Evolutionary conservation across 1,140 invertebrate species (phyloP).

Genomic region (Tribolium castaneum): DNA sequence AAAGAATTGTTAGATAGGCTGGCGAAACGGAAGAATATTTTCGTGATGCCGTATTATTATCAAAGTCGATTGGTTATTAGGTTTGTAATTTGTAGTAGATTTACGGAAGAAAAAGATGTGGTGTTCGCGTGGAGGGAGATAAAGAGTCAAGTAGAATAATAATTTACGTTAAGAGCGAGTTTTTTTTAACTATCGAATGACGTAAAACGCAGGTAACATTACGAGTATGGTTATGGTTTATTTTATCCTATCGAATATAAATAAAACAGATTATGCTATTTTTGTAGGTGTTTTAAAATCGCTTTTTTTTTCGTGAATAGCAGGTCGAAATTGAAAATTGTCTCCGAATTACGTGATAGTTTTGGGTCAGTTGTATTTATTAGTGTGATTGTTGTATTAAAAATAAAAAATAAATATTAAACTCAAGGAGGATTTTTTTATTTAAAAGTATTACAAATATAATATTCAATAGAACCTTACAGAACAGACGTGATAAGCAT

Average conservation of each 20-base stretch:
- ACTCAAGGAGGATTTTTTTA: constrained; percentile 7
- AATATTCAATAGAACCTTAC: constrained; percentile 26
- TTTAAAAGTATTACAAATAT: constrained; percentile 34
- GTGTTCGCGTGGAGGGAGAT: constrained; percentile 87
- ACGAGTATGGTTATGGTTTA: no score
- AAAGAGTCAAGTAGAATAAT: background rate
- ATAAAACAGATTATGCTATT: no score
- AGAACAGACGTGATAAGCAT: constrained; percentile 8
- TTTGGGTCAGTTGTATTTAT: no score
- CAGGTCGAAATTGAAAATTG: no score
- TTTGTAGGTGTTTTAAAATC: no score
- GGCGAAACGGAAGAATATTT: constrained; percentile 82
- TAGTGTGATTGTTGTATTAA: no score
- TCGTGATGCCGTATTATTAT: constrained; percentile 82
- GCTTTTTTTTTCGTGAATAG: no score
- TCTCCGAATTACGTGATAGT: no score
- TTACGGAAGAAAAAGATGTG: constrained; percentile 78
- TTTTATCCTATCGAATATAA: no score
- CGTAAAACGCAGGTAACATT: no score
- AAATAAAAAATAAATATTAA: background rate
- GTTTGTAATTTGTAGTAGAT: constrained; percentile 84
- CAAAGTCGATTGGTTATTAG: constrained; percentile 79
- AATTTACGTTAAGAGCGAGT: no score
- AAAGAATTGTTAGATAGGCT: constrained; percentile 81
- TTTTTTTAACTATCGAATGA: no score